Conservation (phyloP, 2,888 invertebrate species). For the Napeogenes sylphis region DNA sequence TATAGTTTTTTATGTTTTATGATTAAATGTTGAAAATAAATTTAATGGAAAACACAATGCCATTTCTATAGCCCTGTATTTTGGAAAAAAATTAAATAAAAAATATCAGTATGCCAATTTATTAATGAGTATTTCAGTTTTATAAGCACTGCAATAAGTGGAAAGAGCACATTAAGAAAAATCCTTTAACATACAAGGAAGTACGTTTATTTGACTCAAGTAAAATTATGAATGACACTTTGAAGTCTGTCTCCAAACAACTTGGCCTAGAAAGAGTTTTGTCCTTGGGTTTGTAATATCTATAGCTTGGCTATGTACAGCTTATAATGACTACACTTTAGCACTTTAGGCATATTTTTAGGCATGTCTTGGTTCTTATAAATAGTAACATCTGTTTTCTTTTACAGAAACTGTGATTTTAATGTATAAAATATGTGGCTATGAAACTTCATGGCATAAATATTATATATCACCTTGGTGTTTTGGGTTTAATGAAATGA, state of each 20-base stretch:
- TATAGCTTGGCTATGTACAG: conserved; percentile 43
- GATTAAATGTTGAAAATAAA: too few relatives aligned
- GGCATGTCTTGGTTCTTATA: too few relatives aligned
- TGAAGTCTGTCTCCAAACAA: conserved; percentile 78
- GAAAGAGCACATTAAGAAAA: conserved; percentile 82
- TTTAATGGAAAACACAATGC: too few relatives aligned
- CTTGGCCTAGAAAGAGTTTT: conserved; percentile 77
- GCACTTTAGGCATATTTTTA: too few relatives aligned
- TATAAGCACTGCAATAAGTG: conserved; percentile 86
- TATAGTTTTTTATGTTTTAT: too few relatives aligned
- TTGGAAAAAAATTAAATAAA: too few relatives aligned
- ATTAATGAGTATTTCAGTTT: conserved; percentile 78
- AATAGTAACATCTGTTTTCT: neutral
- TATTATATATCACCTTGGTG: conserved; percentile 86
- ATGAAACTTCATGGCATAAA: conserved; percentile 89
- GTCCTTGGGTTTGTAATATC: conserved; percentile 67
- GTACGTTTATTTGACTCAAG: conserved; percentile 73
- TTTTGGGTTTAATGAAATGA: conserved; percentile 79
- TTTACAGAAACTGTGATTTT: conserved; percentile 77
- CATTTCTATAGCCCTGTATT: too few relatives aligned
- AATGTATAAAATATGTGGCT: conserved; percentile 86
- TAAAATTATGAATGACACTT: conserved; percentile 74
- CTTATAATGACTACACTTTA: too few relatives aligned
- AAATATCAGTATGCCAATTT: too few relatives aligned
- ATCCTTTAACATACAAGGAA: conserved; percentile 79